A percentile compares a stretch with the other conserved stretches of the same genome.
Evolutionary conservation across 2,797 vertebrate genomes (phyloP).

Genomic region (Philypnodon macrostomus): DNA sequence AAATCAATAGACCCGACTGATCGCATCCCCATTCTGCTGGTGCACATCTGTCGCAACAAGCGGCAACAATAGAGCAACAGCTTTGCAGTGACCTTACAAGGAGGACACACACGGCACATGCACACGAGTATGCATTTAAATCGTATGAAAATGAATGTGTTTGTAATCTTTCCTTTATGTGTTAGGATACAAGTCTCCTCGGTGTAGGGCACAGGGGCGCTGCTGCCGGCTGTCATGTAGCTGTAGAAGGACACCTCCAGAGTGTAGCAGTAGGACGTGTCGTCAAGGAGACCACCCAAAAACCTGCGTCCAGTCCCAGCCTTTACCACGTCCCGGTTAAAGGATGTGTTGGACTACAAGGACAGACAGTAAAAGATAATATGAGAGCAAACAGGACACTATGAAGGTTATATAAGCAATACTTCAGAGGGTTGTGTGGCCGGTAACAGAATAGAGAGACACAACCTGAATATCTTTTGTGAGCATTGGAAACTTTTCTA

Average conservation of each 20-base stretch:
- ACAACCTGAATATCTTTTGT: conserved; percentile 1
- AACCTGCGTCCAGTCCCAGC: conserved; percentile 94
- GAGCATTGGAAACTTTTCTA: background rate
- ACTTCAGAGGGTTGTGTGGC: background rate
- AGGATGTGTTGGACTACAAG: conserved; percentile 89
- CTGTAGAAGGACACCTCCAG: conserved; percentile 98
- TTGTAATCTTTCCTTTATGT: background rate
- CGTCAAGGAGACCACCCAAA: conserved; percentile 90
- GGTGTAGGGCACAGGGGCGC: conserved; percentile 87
- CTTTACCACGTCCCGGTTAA: conserved; percentile 93
- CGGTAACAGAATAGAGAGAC: background rate
- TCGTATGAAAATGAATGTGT: conserved; percentile 25
- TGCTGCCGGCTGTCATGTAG: conserved; percentile 82
- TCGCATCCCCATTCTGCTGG: conserved; percentile 62
- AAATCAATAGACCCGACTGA: conserved; percentile 66
- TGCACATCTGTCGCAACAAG: conserved; percentile 64
- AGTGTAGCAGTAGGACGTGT: conserved; percentile 96
- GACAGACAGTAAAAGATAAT: conserved; percentile 16
- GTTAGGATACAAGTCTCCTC: conserved; percentile 97
- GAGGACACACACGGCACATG: conserved; percentile 8
- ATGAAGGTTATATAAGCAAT: background rate
- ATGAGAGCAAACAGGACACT: background rate
- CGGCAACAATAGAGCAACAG: conserved; percentile 67
- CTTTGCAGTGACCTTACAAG: conserved; percentile 44
- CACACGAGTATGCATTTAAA: conserved; percentile 29